phyloP scores from a whole-genome alignment of 2,888 invertebrate genomes.

The Salticus scenicus region DNA sequence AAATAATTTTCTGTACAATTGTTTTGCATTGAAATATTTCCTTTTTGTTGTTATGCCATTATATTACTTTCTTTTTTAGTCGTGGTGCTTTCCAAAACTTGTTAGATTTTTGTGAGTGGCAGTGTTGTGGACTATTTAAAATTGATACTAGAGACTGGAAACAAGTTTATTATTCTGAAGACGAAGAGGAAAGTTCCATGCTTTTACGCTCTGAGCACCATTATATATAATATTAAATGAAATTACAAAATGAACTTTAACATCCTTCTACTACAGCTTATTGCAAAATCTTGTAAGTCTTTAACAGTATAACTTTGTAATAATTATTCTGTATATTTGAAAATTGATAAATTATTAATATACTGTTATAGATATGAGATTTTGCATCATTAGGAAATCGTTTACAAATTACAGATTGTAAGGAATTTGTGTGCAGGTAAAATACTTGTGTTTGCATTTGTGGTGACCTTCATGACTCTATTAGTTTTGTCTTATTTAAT shows the following conservation, averaged over 20 bases:
- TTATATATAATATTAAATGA: constrained; percentile 44
- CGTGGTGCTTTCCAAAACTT: constrained; percentile 88
- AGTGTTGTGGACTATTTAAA: constrained; percentile 84
- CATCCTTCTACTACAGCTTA: not conserved
- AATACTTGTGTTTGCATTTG: constrained; percentile 17
- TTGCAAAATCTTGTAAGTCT: not conserved
- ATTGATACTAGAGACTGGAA: constrained; percentile 87
- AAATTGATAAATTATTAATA: not conserved
- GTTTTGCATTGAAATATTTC: no score
- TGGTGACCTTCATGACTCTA: constrained; percentile 35
- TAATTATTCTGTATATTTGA: not conserved
- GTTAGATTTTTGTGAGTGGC: constrained; percentile 88
- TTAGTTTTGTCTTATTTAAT: constrained; percentile 44
- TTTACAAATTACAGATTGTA: not conserved
- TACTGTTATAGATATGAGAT: not conserved
- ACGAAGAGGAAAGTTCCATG: constrained; percentile 66
- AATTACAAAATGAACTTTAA: not conserved
- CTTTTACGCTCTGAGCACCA: constrained; percentile 52
- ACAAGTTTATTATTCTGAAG: constrained; percentile 74
- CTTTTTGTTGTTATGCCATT: no score
- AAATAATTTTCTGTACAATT: no score
- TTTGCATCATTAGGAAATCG: not conserved
- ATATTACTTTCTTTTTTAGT: constrained; percentile 78
- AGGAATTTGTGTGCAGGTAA: not conserved
- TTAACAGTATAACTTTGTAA: not conserved